Percentiles rank a stretch among this genome's conserved stretches.
Conservation (phyloP, 2,113 vertebrate genomes). For the Megaceryle maxima region DNA sequence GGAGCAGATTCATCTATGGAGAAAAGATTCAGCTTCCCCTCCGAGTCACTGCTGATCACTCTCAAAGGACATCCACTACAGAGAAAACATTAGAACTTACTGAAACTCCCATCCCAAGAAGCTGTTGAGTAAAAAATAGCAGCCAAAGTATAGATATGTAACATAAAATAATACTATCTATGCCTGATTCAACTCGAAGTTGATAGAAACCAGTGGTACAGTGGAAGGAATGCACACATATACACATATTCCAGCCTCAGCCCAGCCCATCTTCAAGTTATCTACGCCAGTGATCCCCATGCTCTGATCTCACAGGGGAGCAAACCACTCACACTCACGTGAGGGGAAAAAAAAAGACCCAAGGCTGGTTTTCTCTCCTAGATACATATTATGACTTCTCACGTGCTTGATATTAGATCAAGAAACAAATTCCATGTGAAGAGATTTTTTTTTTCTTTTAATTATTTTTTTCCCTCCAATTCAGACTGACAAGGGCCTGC, state of each 20-base stretch:
- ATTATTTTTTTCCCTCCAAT: neutral
- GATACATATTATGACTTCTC: neutral
- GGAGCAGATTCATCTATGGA: slow-evolving; percentile 68
- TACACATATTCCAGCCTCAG: neutral
- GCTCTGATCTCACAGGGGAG: neutral
- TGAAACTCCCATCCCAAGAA: neutral
- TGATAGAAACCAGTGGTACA: neutral
- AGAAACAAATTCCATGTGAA: neutral
- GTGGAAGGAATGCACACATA: neutral
- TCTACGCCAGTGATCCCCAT: neutral
- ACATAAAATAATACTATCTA: neutral
- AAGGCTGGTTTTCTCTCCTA: neutral
- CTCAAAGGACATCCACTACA: slow-evolving; percentile 75
- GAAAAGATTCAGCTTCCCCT: slow-evolving; percentile 83
- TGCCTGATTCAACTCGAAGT: neutral
- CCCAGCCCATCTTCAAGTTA: neutral
- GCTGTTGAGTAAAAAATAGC: neutral
- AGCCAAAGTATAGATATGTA: neutral
- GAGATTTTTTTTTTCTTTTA: neutral
- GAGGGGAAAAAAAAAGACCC: neutral
- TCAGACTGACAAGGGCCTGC: neutral
- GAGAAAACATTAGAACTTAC: neutral
- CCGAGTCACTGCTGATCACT: slow-evolving; percentile 90
- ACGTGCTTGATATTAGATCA: neutral
- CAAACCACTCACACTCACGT: neutral